These are phyloP conservation scores for Antheraea mylitta DNA, from an alignment of 1,140 invertebrate species.

Conservation along the genomic window DNA sequence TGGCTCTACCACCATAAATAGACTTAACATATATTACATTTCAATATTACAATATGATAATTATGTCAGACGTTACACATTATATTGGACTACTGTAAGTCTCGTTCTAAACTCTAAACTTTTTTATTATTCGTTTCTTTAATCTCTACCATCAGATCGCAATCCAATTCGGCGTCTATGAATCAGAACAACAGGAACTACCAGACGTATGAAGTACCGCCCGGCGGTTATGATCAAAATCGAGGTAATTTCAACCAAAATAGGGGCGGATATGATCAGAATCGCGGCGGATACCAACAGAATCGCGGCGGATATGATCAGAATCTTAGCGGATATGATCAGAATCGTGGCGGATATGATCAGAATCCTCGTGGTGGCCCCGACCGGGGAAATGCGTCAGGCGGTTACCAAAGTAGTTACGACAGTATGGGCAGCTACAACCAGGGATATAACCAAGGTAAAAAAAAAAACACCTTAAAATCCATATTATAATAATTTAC, in stretches of 20 bases:
- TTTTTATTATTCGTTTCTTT: background rate
- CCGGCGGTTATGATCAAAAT: slow-evolving; percentile 48
- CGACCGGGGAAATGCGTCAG: background rate
- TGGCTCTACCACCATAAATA: too few relatives aligned
- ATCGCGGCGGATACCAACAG: slow-evolving; percentile 34
- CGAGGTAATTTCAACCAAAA: slow-evolving; percentile 26
- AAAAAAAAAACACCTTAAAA: background rate
- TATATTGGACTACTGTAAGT: too few relatives aligned
- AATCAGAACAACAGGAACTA: slow-evolving; percentile 54
- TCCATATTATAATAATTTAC: too few relatives aligned
- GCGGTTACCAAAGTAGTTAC: background rate
- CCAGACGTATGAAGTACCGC: slow-evolving; percentile 64
- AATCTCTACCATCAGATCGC: slow-evolving; percentile 35
- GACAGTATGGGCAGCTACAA: slow-evolving; percentile 31
- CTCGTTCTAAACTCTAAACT: too few relatives aligned
- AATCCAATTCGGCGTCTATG: slow-evolving; percentile 37
- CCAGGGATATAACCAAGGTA: slow-evolving; percentile 26
- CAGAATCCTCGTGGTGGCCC: slow-evolving; percentile 21
- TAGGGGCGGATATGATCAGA: slow-evolving; percentile 26
- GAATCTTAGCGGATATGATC: slow-evolving; percentile 20
- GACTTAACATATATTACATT: too few relatives aligned
- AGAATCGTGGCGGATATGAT: slow-evolving; percentile 28
- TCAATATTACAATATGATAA: too few relatives aligned
- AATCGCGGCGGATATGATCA: slow-evolving; percentile 26
- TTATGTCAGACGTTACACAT: too few relatives aligned